Conservation (phyloP, 64 coral and sea anemone genomes). For the Montipora cactus region DNA sequence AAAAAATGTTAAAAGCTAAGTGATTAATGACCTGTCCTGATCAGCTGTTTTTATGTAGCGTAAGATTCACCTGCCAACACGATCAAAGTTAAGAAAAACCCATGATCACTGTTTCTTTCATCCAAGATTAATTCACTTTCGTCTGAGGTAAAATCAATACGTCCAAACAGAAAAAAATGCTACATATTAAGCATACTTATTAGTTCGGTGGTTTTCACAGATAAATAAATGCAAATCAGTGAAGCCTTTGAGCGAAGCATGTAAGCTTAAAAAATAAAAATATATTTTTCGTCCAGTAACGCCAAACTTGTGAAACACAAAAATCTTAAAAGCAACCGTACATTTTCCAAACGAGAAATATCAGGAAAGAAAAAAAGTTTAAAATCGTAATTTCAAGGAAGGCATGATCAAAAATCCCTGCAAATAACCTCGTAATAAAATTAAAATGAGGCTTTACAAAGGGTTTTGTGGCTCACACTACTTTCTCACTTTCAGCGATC, state of each 20-base stretch:
- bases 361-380: background rate
- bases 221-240: conserved; percentile 30
- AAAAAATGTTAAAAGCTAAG: background rate
- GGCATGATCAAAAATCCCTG: background rate
- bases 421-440: background rate
- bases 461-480: background rate
- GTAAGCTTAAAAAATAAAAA: too few species aligned
- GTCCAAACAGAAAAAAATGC: background rate
- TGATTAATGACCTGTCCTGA: background rate
- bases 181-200: background rate
- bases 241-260: background rate
- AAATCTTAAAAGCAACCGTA: background rate
- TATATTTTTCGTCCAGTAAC: background rate
- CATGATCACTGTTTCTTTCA: background rate
- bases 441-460: background rate
- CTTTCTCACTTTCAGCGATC: background rate
- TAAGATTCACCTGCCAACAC: background rate
- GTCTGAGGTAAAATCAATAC: background rate
- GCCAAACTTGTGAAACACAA: background rate
- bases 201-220: background rate
- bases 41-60: background rate
- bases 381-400: background rate
- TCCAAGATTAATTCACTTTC: conserved; percentile 35
- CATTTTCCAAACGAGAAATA: conserved; percentile 7
- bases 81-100: background rate